phyloP scores from a whole-genome alignment of 2,797 vertebrate genomes.

The Loriculus beryllinus region DNA sequence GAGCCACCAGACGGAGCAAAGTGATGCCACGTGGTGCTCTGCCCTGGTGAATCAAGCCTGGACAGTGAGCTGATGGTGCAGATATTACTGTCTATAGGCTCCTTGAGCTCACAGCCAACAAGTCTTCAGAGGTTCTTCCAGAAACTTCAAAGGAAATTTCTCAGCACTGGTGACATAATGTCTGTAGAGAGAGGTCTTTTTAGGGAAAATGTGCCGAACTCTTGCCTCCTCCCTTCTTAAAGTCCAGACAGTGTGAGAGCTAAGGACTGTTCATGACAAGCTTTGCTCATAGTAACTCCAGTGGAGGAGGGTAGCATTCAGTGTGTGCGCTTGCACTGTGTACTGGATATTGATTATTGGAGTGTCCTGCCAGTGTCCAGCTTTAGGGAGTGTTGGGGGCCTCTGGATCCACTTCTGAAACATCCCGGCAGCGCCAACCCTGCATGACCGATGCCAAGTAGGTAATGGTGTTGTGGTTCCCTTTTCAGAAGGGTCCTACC shows the following conservation, averaged over 20 bases:
- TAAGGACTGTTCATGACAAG: neutral
- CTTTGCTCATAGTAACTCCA: neutral
- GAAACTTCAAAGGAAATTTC: neutral
- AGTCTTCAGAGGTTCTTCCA: neutral
- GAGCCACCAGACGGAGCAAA: neutral
- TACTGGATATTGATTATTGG: no score
- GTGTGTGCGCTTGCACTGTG: neutral
- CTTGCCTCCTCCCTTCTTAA: neutral
- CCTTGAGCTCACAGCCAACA: neutral
- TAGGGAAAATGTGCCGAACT: neutral
- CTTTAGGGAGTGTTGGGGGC: neutral
- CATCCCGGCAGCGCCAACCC: neutral
- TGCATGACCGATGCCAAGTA: neutral
- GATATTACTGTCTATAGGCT: neutral
- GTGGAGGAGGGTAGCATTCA: neutral
- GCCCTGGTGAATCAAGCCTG: neutral
- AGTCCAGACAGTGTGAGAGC: neutral
- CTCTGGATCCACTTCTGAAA: neutral
- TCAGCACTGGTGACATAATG: accelerated
- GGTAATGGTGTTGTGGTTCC: neutral
- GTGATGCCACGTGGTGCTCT: neutral
- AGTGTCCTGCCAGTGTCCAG: neutral
- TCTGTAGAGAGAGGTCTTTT: neutral
- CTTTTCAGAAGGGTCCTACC: neutral
- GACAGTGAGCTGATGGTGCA: neutral